These are phyloP conservation scores for Lepidurus arcticus DNA, from an alignment of 1,140 invertebrate species.

Conservation along the genomic window DNA sequence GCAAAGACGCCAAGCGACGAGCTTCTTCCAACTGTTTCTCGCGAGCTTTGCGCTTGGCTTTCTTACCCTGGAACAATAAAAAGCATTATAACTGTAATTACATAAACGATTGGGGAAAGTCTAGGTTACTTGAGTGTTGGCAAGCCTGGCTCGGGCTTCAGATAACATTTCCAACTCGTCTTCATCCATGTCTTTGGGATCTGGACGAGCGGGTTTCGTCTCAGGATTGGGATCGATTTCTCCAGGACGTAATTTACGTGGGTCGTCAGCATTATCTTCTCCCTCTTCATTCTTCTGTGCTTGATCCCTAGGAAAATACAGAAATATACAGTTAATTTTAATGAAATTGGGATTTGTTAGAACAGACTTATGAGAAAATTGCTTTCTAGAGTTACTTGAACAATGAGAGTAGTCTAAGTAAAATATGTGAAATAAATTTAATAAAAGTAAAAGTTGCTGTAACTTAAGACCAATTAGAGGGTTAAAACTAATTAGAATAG, in stretches of 20 bases:
- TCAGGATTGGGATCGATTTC: conserved; percentile 99
- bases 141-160: conserved; percentile 92
- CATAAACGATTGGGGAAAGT: background rate
- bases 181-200: conserved; percentile 78
- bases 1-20: conserved; percentile 85
- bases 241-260: conserved; percentile 92
- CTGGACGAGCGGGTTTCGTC: conserved; percentile 96
- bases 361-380: background rate
- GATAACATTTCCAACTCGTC: conserved; percentile 97
- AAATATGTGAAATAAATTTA: too few relatives aligned
- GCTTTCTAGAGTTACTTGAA: background rate
- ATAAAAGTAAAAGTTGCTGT: too few relatives aligned
- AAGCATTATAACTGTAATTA: too few relatives aligned
- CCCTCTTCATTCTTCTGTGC: conserved; percentile 97
- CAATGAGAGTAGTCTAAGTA: background rate
- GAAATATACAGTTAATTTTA: conserved; percentile 28
- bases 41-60: conserved; percentile 95
- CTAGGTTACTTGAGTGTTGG: conserved; percentile 78
- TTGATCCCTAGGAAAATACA: conserved; percentile 68
- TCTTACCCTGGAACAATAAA: conserved; percentile 64
- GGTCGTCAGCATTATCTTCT: conserved; percentile 85
- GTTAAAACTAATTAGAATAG: too few relatives aligned
- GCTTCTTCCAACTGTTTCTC: conserved; percentile 99
- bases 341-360: too few relatives aligned
- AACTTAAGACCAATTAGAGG: too few relatives aligned